These are phyloP conservation scores for Campopleginae sp. DNA, from an alignment of 2,888 invertebrate genomes.

Conservation along the genomic window DNA sequence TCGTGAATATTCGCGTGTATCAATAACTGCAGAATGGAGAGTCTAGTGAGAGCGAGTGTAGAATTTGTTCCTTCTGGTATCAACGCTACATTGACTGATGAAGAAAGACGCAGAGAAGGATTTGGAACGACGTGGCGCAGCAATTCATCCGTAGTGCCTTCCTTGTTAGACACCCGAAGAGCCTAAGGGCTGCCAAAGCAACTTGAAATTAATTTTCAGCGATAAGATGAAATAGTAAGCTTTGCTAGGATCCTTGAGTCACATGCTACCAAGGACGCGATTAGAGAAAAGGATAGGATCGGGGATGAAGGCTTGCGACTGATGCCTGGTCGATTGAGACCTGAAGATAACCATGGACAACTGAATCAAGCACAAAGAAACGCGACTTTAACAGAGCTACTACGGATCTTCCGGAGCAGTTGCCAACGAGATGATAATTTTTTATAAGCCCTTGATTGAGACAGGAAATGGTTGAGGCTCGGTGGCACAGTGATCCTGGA, in stretches of 20 bases:
- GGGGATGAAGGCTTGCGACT: slow-evolving; percentile 1
- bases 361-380: neutral
- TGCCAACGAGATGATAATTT: neutral
- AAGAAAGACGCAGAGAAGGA: slow-evolving; percentile 71
- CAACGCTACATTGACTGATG: slow-evolving; percentile 81
- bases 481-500: neutral
- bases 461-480: neutral
- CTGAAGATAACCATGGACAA: neutral
- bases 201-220: slow-evolving; percentile 82
- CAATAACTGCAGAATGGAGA: slow-evolving; percentile 24
- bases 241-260: slow-evolving; percentile 1
- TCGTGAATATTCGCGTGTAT: slow-evolving; percentile 3
- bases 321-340: neutral
- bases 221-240: slow-evolving; percentile 66
- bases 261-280: slow-evolving; percentile 20
- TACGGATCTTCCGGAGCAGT: neutral
- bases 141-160: slow-evolving; percentile 24
- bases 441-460: neutral
- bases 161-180: slow-evolving; percentile 43
- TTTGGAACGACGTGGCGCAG: slow-evolving; percentile 34
- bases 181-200: slow-evolving; percentile 77
- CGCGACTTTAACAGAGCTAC: neutral
- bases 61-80: slow-evolving; percentile 80
- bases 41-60: slow-evolving; percentile 74
- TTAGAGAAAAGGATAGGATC: slow-evolving; percentile 1